phyloP scores from a whole-genome alignment of 1,140 invertebrate species.

The Chelonus insularis region DNA sequence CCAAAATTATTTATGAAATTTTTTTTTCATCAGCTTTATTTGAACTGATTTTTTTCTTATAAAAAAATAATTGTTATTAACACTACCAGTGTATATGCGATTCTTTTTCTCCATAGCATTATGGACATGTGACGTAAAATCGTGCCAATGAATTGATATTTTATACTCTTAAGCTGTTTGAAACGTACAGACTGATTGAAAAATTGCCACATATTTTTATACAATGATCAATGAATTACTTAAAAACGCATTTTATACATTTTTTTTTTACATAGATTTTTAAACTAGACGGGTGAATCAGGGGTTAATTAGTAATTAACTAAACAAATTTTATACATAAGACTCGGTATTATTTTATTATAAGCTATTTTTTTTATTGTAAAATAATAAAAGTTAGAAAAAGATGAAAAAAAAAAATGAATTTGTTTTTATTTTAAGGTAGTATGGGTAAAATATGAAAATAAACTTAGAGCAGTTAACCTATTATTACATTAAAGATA shows the following conservation, averaged over 20 bases:
- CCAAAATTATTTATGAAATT: not conserved
- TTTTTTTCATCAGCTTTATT: conserved; percentile 2
- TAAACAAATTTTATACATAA: not conserved
- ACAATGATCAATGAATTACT: not conserved
- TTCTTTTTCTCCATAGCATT: not conserved
- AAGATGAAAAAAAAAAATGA: conserved; percentile 2
- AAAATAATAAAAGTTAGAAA: not conserved
- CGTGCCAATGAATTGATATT: conserved; percentile 26
- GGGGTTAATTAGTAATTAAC: not conserved
- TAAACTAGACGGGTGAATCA: too few relatives aligned
- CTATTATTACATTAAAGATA: too few relatives aligned
- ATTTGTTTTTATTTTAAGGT: too few relatives aligned
- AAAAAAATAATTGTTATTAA: not conserved
- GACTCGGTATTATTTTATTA: not conserved
- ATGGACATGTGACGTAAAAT: conserved; percentile 7
- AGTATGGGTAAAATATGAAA: too few relatives aligned
- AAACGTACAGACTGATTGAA: conserved; percentile 5
- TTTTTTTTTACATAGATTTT: too few relatives aligned
- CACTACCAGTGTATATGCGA: not conserved
- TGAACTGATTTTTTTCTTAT: not conserved
- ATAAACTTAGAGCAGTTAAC: too few relatives aligned
- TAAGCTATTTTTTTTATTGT: not conserved
- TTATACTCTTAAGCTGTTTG: conserved; percentile 9
- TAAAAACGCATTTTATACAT: conserved; percentile 2
- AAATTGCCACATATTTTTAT: conserved; percentile 15